These are phyloP conservation scores for Psilopsiagon aurifrons DNA, from an alignment of 2,113 vertebrate species.

Conservation along the genomic window DNA sequence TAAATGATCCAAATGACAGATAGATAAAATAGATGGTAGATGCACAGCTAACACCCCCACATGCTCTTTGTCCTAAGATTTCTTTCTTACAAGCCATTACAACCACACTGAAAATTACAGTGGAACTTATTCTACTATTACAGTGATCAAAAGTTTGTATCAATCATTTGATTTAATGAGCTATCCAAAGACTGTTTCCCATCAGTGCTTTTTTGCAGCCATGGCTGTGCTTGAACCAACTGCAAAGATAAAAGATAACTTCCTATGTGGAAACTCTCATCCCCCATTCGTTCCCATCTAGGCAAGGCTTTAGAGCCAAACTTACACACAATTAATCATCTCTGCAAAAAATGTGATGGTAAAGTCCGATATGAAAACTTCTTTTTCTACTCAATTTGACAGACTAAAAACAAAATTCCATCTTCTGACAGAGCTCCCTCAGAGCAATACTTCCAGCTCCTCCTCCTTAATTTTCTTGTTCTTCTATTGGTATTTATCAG, in stretches of 20 bases:
- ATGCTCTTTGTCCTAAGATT: neutral
- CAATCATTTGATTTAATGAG: neutral
- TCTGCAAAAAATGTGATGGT: neutral
- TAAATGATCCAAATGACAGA: slow-evolving; percentile 24
- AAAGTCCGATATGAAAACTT: neutral
- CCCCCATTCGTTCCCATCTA: neutral
- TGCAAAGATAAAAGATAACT: neutral
- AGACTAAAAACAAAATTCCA: neutral
- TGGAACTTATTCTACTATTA: neutral
- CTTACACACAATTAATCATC: neutral
- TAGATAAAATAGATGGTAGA: neutral
- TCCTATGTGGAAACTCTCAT: neutral
- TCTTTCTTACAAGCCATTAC: neutral
- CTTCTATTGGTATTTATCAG: neutral
- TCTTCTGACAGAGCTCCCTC: neutral
- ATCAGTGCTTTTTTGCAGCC: neutral
- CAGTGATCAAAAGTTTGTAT: neutral
- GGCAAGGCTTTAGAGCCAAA: neutral
- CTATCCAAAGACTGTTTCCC: neutral
- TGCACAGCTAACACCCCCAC: neutral
- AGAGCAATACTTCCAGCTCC: neutral
- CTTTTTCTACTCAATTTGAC: neutral
- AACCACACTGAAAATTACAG: neutral
- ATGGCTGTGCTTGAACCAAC: neutral
- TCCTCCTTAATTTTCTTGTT: neutral